These are phyloP conservation scores for rat (Rattus norvegicus) DNA, from an alignment of 2,113 vertebrate species.

Conservation along the genomic window GRCr8 NC_086019.1:35168001-35168500, in stretches of 20 bases:
- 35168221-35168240: background rate
- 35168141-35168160: background rate
- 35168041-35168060: rapidly evolving
- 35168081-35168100: background rate
- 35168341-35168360: background rate
- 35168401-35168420: too few species aligned
- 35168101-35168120: background rate
- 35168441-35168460: rapidly evolving
- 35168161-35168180: background rate
- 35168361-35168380: rapidly evolving
- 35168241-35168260: rapidly evolving
- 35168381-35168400: rapidly evolving
- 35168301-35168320: background rate
- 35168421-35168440: too few species aligned
- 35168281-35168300: rapidly evolving
- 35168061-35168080: rapidly evolving
- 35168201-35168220: too few species aligned
- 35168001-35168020: too few species aligned
- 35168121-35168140: rapidly evolving
- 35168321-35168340: rapidly evolving
- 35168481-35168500: rapidly evolving
- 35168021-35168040: background rate
- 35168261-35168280: background rate
- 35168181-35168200: too few species aligned
- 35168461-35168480: rapidly evolving